A percentile compares a stretch with the other conserved stretches of the same genome.
Conservation (phyloP, 2,888 invertebrate genomes). For the Rotaria socialis region DNA sequence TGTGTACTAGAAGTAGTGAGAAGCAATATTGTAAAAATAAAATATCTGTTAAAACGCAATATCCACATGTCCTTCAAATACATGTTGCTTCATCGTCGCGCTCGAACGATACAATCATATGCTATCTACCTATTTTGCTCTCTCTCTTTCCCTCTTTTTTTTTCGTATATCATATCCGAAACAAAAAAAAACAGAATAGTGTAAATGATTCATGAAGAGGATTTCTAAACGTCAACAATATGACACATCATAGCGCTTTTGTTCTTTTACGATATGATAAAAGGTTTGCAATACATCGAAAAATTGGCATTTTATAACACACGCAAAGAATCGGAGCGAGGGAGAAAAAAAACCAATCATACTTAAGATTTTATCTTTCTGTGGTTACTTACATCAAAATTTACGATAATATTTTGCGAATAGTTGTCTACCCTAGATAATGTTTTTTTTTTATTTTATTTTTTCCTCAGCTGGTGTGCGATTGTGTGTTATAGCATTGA, state of each 20-base stretch:
- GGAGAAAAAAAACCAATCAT: too few species aligned
- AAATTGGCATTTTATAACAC: too few species aligned
- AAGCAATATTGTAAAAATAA: neutral
- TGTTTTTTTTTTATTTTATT: too few species aligned
- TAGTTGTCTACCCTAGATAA: too few species aligned
- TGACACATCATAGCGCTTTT: neutral
- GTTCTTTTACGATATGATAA: too few species aligned
- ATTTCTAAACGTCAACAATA: neutral
- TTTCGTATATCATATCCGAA: neutral
- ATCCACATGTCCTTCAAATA: neutral
- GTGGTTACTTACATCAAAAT: too few species aligned
- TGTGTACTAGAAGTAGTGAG: neutral
- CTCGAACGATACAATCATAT: neutral
- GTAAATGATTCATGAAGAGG: neutral
- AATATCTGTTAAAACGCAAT: neutral
- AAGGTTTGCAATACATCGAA: too few species aligned
- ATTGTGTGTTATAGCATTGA: too few species aligned
- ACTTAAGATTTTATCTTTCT: too few species aligned
- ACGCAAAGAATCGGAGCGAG: too few species aligned
- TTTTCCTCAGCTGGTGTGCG: too few species aligned
- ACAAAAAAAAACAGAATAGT: neutral
- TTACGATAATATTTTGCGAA: too few species aligned
- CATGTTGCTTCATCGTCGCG: neutral
- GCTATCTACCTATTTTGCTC: neutral
- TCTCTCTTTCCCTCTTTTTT: neutral